Evolutionary conservation across 1,140 invertebrate genomes (phyloP).

Genomic region (Zaprionus taronus): DNA sequence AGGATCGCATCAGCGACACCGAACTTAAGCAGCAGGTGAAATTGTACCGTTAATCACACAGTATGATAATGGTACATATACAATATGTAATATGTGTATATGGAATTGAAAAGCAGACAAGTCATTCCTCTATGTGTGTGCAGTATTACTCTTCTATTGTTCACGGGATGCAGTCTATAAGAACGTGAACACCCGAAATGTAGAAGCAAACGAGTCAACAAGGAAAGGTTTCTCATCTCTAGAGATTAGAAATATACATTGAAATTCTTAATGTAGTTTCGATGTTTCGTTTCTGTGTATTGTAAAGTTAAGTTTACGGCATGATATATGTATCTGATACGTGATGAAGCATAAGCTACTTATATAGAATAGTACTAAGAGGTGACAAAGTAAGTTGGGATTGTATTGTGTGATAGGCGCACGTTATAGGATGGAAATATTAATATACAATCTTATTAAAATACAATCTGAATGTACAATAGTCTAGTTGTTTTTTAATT

Average conservation of each 20-base stretch:
- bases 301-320: constrained; percentile 7
- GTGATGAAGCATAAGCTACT: constrained; percentile 22
- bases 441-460: constrained; percentile 5
- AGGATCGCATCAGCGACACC: constrained; percentile 74
- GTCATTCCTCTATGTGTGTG: constrained; percentile 5
- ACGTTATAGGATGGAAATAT: neutral
- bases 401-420: neutral
- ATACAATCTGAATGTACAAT: constrained; percentile 46
- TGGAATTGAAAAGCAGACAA: neutral
- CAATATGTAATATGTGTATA: neutral
- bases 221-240: neutral
- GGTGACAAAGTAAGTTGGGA: constrained; percentile 15
- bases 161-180: neutral
- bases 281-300: neutral
- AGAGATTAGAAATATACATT: neutral
- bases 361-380: constrained; percentile 25
- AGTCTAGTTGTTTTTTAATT: neutral
- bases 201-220: neutral
- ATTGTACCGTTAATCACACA: constrained; percentile 63
- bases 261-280: neutral
- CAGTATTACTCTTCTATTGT: constrained; percentile 1
- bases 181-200: neutral
- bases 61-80: neutral
- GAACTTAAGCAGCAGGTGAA: constrained; percentile 76
- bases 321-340: constrained; percentile 22